These are phyloP conservation scores for Onychostruthus taczanowskii DNA, from an alignment of 2,113 vertebrate genomes.

Conservation along the genomic window DNA sequence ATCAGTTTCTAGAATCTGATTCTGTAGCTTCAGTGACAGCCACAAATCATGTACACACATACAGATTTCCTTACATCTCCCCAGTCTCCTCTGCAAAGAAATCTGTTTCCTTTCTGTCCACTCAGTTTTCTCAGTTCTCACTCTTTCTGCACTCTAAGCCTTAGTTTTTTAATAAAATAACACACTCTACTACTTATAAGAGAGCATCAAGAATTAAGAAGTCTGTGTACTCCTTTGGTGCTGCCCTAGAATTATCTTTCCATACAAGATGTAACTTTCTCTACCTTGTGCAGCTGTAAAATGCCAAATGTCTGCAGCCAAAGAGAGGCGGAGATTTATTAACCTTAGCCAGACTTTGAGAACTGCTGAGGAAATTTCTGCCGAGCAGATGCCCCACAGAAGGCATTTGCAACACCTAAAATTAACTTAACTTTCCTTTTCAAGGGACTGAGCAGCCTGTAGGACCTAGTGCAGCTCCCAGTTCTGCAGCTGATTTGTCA, in stretches of 20 bases:
- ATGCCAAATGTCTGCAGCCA: background rate
- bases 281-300: background rate
- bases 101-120: conserved; percentile 16
- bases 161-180: conserved; percentile 22
- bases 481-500: background rate
- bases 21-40: background rate
- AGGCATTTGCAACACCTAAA: conserved; percentile 15
- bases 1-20: background rate
- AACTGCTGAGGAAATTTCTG: conserved; percentile 36
- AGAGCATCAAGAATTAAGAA: background rate
- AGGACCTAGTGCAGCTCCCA: background rate
- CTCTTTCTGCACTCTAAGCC: background rate
- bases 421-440: conserved; percentile 23
- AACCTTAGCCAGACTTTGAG: conserved; percentile 14
- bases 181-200: background rate
- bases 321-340: conserved; percentile 41
- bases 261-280: background rate
- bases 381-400: background rate
- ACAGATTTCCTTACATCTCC: conserved; percentile 27
- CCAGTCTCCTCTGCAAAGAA: background rate
- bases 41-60: background rate
- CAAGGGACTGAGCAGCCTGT: background rate
- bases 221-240: background rate
- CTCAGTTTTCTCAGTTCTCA: background rate
- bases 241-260: background rate